These are phyloP conservation scores for Pristionchus fissidentatus DNA, from an alignment of 2,888 invertebrate species.

Conservation along the genomic window DNA sequence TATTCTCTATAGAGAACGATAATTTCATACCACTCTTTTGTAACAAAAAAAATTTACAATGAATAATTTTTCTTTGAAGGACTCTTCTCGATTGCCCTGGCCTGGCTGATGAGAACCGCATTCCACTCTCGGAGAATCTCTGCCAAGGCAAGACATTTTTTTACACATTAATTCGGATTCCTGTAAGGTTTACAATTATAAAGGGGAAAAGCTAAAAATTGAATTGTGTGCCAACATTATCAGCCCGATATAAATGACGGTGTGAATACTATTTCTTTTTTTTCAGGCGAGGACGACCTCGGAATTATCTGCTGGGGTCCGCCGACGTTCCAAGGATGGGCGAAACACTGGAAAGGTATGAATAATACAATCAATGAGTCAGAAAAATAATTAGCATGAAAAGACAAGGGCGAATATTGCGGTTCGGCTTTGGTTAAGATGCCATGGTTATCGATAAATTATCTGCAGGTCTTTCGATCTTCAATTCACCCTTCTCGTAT, in stretches of 20 bases:
- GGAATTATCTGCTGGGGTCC: conserved; percentile 75
- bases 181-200: no score
- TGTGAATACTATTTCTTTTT: background rate
- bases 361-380: no score
- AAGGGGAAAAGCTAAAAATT: no score
- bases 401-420: no score
- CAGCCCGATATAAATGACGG: background rate
- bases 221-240: no score
- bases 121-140: conserved; percentile 70
- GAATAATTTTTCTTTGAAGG: background rate
- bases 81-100: conserved; percentile 71
- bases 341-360: conserved; percentile 72
- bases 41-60: background rate
- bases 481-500: conserved; percentile 69
- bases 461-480: conserved; percentile 69
- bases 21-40: no score
- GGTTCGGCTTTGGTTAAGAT: no score
- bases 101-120: conserved; percentile 57
- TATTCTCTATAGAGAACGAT: no score
- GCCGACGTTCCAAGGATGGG: conserved; percentile 74
- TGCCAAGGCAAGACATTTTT: conserved; percentile 65
- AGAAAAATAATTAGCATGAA: no score
- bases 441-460: background rate
- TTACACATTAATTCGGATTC: no score
- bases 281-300: conserved; percentile 72